Percentiles rank a stretch among this genome's conserved stretches.
phyloP scores from a whole-genome alignment of 1,140 invertebrate genomes.

The Drosophila virilis region DNA sequence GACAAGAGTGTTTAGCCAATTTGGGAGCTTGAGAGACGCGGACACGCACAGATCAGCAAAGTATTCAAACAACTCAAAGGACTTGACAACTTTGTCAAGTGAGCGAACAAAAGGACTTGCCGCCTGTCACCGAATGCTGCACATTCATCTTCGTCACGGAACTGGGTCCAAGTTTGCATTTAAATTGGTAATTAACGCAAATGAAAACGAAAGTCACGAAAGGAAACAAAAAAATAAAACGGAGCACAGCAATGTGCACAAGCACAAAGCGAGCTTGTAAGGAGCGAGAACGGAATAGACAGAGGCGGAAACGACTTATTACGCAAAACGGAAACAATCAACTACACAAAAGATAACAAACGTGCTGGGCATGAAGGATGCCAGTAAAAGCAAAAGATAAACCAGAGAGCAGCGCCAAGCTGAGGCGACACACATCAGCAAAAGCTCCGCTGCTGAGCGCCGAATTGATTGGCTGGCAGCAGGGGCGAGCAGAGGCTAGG shows the following conservation, averaged over 20 bases:
- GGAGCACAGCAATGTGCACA: slow-evolving; percentile 34
- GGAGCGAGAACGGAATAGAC: slow-evolving; percentile 13
- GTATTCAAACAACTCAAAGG: slow-evolving; percentile 28
- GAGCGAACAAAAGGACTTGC: slow-evolving; percentile 26
- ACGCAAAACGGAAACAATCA: slow-evolving; percentile 70
- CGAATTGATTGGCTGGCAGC: slow-evolving; percentile 45
- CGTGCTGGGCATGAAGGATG: slow-evolving; percentile 54
- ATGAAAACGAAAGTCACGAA: slow-evolving; percentile 61
- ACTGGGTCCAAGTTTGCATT: slow-evolving; percentile 72
- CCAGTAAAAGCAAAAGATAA: slow-evolving; percentile 25
- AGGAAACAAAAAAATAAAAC: slow-evolving; percentile 19
- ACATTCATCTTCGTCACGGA: slow-evolving; percentile 75
- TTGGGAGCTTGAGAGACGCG: slow-evolving; percentile 9
- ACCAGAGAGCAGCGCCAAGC: slow-evolving; percentile 9
- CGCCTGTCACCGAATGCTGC: slow-evolving; percentile 26
- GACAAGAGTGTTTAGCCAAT: slow-evolving; percentile 19
- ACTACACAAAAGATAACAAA: slow-evolving; percentile 68
- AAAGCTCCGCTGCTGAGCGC: slow-evolving; percentile 18
- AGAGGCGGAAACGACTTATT: slow-evolving; percentile 55
- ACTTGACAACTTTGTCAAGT: slow-evolving; percentile 50
- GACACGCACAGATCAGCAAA: slow-evolving; percentile 23
- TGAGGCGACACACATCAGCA: slow-evolving; percentile 1
- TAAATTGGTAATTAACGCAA: slow-evolving; percentile 80
- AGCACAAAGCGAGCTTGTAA: slow-evolving; percentile 50
- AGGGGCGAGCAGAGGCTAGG: not conserved